These are phyloP conservation scores for Watsonalla binaria DNA, from an alignment of 2,888 invertebrate species.

Conservation along the genomic window DNA sequence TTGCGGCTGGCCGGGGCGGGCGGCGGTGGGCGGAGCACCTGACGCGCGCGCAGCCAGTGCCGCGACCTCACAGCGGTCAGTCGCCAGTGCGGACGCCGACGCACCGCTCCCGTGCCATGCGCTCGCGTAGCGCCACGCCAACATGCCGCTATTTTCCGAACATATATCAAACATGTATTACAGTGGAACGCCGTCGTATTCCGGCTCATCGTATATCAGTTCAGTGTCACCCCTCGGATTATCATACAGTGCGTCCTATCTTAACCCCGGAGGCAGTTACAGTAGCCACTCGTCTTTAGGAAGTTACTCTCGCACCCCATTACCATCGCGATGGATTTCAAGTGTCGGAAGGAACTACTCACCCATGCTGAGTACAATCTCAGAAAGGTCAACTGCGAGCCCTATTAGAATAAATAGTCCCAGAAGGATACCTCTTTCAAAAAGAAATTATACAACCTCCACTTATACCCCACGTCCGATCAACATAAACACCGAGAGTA, in stretches of 20 bases:
- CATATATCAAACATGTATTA: slow-evolving; percentile 80
- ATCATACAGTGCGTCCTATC: slow-evolving; percentile 72
- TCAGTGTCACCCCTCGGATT: slow-evolving; percentile 55
- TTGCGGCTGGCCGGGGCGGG: slow-evolving; percentile 29
- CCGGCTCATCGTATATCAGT: slow-evolving; percentile 70
- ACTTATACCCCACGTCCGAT: slow-evolving; percentile 80
- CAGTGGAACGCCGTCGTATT: slow-evolving; percentile 68
- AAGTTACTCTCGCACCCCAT: slow-evolving; percentile 75
- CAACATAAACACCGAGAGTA: slow-evolving; percentile 90
- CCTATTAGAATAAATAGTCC: slow-evolving; percentile 66
- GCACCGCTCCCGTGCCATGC: slow-evolving; percentile 36
- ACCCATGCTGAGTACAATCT: slow-evolving; percentile 86
- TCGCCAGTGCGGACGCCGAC: slow-evolving; percentile 51
- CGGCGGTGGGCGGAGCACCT: slow-evolving; percentile 39
- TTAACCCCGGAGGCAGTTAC: slow-evolving; percentile 69
- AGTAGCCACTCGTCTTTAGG: slow-evolving; percentile 71
- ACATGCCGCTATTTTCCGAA: slow-evolving; percentile 85
- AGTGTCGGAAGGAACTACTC: slow-evolving; percentile 78
- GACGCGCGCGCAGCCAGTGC: slow-evolving; percentile 27
- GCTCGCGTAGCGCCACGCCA: slow-evolving; percentile 29
- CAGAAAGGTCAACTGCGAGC: slow-evolving; percentile 59
- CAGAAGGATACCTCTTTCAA: slow-evolving; percentile 67
- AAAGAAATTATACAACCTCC: slow-evolving; percentile 66
- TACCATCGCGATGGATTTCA: slow-evolving; percentile 58
- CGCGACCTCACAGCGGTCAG: slow-evolving; percentile 24